Evolutionary conservation across 2,797 vertebrate species (phyloP).

Genomic region (Pipistrellus pygmaeus): DNA sequence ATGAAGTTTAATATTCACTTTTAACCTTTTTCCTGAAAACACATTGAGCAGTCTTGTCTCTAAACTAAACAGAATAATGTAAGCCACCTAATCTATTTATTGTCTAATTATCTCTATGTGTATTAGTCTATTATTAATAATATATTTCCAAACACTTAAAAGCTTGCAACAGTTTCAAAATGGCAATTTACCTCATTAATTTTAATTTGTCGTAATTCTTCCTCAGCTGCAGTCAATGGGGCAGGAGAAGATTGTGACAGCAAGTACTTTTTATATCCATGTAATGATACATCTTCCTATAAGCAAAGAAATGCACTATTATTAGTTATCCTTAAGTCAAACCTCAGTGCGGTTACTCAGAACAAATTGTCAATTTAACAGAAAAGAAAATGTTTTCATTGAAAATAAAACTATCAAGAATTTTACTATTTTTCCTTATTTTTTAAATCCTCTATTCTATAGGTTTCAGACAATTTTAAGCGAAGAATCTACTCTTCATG

Average conservation of each 20-base stretch:
- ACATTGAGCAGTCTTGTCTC: neutral
- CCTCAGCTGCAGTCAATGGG: constrained; percentile 96
- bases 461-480: constrained; percentile 23
- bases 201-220: constrained; percentile 97
- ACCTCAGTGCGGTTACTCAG: neutral
- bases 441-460: neutral
- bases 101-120: constrained; percentile 34
- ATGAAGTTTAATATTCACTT: constrained; percentile 43
- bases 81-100: neutral
- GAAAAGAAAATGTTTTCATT: constrained; percentile 28
- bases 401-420: neutral
- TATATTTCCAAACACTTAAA: constrained; percentile 35
- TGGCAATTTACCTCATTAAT: constrained; percentile 92
- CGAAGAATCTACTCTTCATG: neutral
- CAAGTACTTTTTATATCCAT: constrained; percentile 95
- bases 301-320: constrained; percentile 73
- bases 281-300: constrained; percentile 96
- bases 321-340: constrained; percentile 50
- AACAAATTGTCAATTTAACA: constrained; percentile 31
- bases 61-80: constrained; percentile 42
- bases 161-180: neutral
- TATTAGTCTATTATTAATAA: neutral
- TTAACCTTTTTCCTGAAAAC: constrained; percentile 37
- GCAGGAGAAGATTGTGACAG: constrained; percentile 93
- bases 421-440: neutral